Base-by-base conservation (phyloP, 2,113 vertebrate genomes). In the Lucifuga dentata region DNA sequence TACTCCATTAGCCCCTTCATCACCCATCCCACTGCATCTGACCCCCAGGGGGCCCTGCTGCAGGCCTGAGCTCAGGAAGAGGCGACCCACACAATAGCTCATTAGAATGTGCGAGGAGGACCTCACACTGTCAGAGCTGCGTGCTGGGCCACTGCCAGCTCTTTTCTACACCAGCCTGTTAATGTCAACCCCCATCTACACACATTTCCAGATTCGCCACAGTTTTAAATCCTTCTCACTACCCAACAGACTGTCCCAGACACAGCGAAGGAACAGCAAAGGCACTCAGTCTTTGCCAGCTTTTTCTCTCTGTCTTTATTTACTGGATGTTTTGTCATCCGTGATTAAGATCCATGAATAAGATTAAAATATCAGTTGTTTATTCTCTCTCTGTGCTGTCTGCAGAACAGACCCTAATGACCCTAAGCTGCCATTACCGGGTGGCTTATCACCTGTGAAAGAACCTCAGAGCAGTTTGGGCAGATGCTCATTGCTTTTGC, bases 321-420 rank as follows among this genome's bases (percentile, higher is more conserved):
- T 83, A 50, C 80, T 73, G 53, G 50, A 58, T 46, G 65, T 78
- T 88, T 88, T 85, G 58, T 86, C 78, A 86, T 69, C 68, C 56
- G 52, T 84, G 75, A 86, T 90, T 76, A 86, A 89, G 78, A 57
- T n/a, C 41, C 68, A 79, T 88, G 71, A 88, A 89, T 90, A 87
- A 88, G 68, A 80, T 88, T 36, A 83, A 84, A 73, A 78, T 65
- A 32, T 68, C 12, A 32, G 58, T 71, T 81, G 69, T 84, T 79
- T 83, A 68, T 65, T 71, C 64, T 70, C 65, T 73, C 44, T 8
- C 20, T 48, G 44, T 52, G 71, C 43, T 73, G 89, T 88, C 85
- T 84, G 76, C 71, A 75, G 53, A 66, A 81, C 85, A 86, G 70
- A 85, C 75, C 59, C 43, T 73, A 80, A 85, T 87, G 80, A 91